phyloP scores from a whole-genome alignment of 2,888 invertebrate species.

The Pecten maximus region DNA sequence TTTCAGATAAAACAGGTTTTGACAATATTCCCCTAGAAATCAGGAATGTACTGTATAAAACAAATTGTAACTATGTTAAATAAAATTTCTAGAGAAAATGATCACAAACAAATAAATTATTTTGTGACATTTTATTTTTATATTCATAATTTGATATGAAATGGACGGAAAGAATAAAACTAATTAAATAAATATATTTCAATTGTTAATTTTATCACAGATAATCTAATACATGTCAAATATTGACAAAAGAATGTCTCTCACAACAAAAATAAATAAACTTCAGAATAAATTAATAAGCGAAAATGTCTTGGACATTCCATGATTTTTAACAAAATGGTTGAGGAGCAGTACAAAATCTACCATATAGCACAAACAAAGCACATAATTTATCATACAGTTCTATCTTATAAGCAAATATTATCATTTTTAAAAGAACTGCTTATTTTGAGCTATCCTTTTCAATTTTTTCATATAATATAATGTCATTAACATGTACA shows the following conservation, averaged over 20 bases:
- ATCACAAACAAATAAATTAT: not conserved
- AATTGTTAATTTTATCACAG: not conserved
- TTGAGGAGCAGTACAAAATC: not conserved
- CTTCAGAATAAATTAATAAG: not conserved
- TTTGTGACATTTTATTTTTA: not conserved
- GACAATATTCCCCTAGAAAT: too few relatives aligned
- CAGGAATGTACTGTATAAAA: too few relatives aligned
- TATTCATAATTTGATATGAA: not conserved
- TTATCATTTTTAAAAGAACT: not conserved
- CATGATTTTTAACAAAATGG: not conserved
- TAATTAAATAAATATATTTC: not conserved
- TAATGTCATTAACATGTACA: not conserved
- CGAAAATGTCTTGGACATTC: not conserved
- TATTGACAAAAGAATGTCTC: not conserved
- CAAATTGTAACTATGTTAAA: too few relatives aligned
- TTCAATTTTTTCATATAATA: not conserved
- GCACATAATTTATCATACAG: too few relatives aligned
- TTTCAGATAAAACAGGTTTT: too few relatives aligned
- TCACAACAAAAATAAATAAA: not conserved
- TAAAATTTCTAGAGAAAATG: not conserved
- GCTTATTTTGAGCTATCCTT: not conserved
- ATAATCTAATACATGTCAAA: not conserved
- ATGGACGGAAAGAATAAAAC: not conserved
- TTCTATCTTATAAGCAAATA: not conserved
- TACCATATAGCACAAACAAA: not conserved